Conservation (phyloP, 2,888 invertebrate species). For the Thumatha senex region DNA sequence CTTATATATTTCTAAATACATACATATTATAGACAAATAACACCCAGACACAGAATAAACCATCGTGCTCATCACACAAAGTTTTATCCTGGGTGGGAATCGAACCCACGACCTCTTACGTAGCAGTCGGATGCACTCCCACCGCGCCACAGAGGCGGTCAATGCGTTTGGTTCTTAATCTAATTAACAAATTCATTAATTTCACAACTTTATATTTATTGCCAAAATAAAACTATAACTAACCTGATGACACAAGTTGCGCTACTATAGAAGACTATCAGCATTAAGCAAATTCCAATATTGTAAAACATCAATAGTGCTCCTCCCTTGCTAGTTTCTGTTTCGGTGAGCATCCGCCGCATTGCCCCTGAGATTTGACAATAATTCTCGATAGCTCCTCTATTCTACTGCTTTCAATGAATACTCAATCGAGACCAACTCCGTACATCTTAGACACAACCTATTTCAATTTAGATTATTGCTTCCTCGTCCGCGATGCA, state of each 20-base stretch:
- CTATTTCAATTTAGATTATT: constrained; percentile 80
- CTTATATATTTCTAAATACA: no score
- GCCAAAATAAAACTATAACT: neutral
- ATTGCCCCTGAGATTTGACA: constrained; percentile 76
- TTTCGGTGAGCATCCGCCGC: constrained; percentile 43
- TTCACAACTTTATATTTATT: no score
- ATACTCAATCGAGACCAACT: constrained; percentile 69
- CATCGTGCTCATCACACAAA: no score
- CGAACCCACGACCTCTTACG: no score
- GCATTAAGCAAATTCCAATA: constrained; percentile 27
- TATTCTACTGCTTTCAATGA: constrained; percentile 71
- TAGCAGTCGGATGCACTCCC: no score
- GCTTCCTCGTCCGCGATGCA: constrained; percentile 48
- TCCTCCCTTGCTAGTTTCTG: constrained; percentile 39
- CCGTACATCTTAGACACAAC: constrained; percentile 59
- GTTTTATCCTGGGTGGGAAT: no score
- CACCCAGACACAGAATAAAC: no score
- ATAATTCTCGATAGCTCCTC: constrained; percentile 76
- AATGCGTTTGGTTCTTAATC: no score
- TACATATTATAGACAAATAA: no score
- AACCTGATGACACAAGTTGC: neutral
- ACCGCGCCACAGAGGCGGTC: no score
- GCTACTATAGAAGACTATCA: neutral
- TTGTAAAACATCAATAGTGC: constrained; percentile 33
- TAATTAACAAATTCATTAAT: no score